phyloP scores from a whole-genome alignment of 1,140 invertebrate species.

The Drosophila pallidifrons region DNA sequence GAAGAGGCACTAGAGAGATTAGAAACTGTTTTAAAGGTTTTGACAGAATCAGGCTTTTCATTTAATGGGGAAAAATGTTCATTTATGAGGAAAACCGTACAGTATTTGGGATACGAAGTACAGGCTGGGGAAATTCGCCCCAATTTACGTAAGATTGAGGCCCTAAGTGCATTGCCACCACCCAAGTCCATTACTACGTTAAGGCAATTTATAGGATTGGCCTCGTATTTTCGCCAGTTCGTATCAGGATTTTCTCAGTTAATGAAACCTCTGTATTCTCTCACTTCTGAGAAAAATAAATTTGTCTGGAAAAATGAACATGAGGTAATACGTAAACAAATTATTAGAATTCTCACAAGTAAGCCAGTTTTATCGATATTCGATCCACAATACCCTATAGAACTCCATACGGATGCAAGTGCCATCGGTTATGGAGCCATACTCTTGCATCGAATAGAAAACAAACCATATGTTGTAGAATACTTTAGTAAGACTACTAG shows the following conservation, averaged over 20 bases:
- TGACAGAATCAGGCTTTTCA: slow-evolving; percentile 14
- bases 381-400: slow-evolving; percentile 9
- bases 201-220: no score
- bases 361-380: slow-evolving; percentile 20
- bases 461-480: slow-evolving; percentile 8
- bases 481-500: slow-evolving; percentile 24
- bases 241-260: no score
- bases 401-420: slow-evolving; percentile 13
- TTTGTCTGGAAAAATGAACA: no score
- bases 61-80: slow-evolving; percentile 15
- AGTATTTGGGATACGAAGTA: slow-evolving; percentile 22
- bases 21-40: slow-evolving; percentile 11
- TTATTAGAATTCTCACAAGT: slow-evolving; percentile 8
- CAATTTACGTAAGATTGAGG: slow-evolving; percentile 4
- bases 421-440: slow-evolving; percentile 15
- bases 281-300: no score
- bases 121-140: slow-evolving; percentile 9
- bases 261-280: no score
- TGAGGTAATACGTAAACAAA: slow-evolving; percentile 2
- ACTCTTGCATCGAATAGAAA: slow-evolving; percentile 9
- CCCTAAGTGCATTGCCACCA: slow-evolving; percentile 4
- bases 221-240: no score
- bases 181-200: background rate
- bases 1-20: no score
- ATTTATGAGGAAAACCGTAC: slow-evolving; percentile 2